Evolutionary conservation across 2,113 vertebrate genomes (phyloP).

Genomic region (Dicerorhinus sumatrensis): DNA sequence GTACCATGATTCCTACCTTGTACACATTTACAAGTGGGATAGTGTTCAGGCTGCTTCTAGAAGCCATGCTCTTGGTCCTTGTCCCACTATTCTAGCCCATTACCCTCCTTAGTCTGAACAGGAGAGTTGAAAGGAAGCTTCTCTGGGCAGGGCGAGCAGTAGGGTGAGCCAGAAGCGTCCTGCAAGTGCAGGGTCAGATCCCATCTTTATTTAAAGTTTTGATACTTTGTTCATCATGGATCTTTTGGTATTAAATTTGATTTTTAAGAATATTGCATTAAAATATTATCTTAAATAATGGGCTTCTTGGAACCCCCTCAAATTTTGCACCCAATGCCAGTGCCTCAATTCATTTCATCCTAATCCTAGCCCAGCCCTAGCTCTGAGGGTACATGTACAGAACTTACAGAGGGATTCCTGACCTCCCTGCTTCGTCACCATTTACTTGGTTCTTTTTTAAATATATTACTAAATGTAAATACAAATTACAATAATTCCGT

Average conservation of each 20-base stretch:
- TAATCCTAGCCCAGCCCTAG: background rate
- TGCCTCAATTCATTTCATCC: background rate
- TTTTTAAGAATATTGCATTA: slow-evolving; percentile 33
- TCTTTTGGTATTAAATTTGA: background rate
- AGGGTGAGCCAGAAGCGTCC: background rate
- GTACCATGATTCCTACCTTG: background rate
- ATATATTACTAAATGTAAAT: background rate
- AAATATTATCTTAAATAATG: background rate
- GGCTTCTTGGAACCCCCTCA: background rate
- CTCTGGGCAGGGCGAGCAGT: background rate
- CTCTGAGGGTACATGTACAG: background rate
- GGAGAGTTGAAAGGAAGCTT: background rate
- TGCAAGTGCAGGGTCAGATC: background rate
- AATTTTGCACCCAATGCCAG: background rate
- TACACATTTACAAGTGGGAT: background rate
- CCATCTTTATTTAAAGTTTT: slow-evolving; percentile 1
- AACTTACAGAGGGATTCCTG: background rate
- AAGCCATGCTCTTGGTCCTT: background rate
- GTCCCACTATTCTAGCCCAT: background rate
- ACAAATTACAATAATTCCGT: background rate
- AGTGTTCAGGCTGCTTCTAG: background rate
- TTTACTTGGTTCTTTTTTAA: background rate
- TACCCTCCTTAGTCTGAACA: background rate
- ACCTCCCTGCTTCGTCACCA: background rate
- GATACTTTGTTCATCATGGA: background rate